Evolutionary conservation across 2,888 invertebrate species (phyloP), one percentile per base, ranked within the genome.

Genomic region (Clusia tigrina): DNA sequence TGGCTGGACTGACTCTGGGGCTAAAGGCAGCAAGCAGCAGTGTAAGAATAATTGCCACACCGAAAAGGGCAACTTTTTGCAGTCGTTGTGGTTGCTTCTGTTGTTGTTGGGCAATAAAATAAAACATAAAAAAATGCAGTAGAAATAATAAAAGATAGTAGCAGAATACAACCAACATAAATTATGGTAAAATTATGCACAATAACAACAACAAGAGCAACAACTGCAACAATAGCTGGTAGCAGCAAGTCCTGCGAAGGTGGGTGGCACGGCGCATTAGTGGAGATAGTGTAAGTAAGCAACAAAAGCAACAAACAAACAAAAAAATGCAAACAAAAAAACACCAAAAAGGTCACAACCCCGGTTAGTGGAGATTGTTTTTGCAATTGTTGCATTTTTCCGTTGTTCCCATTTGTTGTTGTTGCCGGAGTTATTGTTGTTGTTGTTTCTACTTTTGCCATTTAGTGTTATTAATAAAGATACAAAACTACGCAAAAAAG

Each of bases 401-500:
- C n/a, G n/a, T n/a, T n/a, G n/a, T n/a, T n/a, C n/a, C n/a, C n/a
- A n/a, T n/a, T n/a, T n/a, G 54, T 60, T 62, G 55, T 63, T 60
- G n/a, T n/a, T n/a, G n/a, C n/a, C n/a, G n/a, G n/a, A n/a, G 32
- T 64, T 64, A 66, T 62, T 66, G 68, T 53, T 59, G 59, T 17
- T 68, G 58, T 54, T 64, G 54, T 63, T 67, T 59, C 52, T 61
- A 17, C 52, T 64, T 51, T 56, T 55, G 59, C 54, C 58, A 52
- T 64, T 63, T 58, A 63, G 54, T 60, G 56, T 64, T 66, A 60
- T 64, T 67, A 67, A 65, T 64, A 67, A 22, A 48, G 22, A 48
- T 48, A 48, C 48, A 48, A 48, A 48, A 48, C 6, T 32, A 6
- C 48, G 22, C 20, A 18, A 48, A 18, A 20, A 48, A 5, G n/a